Base-by-base conservation (phyloP, 2,888 invertebrate species). In the Cephus nigrinus region DNA sequence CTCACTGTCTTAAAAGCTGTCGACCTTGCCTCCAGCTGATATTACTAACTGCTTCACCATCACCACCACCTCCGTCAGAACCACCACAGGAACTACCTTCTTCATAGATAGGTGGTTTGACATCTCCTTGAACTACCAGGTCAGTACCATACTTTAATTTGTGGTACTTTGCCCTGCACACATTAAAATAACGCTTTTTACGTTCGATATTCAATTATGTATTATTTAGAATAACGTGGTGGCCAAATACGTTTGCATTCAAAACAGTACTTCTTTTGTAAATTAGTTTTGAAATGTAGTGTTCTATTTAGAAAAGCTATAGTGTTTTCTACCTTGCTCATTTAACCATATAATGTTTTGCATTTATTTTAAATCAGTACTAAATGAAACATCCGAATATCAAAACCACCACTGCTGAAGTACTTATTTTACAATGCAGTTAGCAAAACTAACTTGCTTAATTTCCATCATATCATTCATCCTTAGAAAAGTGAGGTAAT, bases 1-100 rank as follows among this genome's bases (percentile, higher is more conserved):
- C 94, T 94, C 96, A 99, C 95, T 99, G 98, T 93, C 98, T 95
- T 86, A 99, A 94, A 91, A 99, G 95, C 93, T 98, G 98, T 83
- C 99, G 94, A 76, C 99, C 99, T 93, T 99, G 98, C 90, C 97
- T 95, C 98, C 98, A 99, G 88, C 97, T 97, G 82, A 97, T 96
- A 90, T 97, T 96, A 90, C 96, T 96, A 76, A 96, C 96, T n/a
- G 96, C 94, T 90, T 96, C 96, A n/a, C 94, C 93, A 88, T 95
- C 95, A 74, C 92, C 90, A 68, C 86, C 90, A 40, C 86, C 87
- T 75, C 88, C 88, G 68, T 89, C 90, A 73, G 89, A 85, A 79
- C 88, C 88, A 75, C 89, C 88, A 76, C 88, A 88, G 77, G 86
- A 86, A 79, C 85, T 88, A 76, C 93, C 92, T 78, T 93, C 92